A percentile compares a stretch with the other conserved stretches of the same genome.
Conservation (phyloP, 2,113 vertebrate species). For the Agelaius tricolor region DNA sequence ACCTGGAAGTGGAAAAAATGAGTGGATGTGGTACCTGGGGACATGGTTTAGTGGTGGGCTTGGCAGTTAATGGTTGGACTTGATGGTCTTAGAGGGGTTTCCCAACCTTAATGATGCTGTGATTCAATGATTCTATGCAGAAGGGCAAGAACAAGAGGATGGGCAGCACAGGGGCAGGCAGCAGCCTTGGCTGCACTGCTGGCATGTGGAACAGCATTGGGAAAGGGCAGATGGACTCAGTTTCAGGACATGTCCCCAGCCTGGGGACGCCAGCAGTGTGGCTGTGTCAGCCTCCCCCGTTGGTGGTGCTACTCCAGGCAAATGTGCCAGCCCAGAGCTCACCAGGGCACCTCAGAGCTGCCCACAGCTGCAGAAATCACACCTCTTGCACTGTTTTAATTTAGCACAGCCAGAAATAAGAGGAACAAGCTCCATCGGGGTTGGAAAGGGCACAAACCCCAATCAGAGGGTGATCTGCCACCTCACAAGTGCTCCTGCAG, state of each 20-base stretch:
- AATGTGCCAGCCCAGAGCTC: rapidly evolving
- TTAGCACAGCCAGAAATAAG: not conserved
- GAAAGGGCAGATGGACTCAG: not conserved
- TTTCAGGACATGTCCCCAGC: not conserved
- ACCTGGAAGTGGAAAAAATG: not conserved
- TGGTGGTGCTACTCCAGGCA: rapidly evolving
- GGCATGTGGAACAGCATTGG: not conserved
- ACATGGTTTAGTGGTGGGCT: not conserved
- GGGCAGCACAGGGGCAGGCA: not conserved
- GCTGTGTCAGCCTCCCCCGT: not conserved
- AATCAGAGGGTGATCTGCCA: not conserved
- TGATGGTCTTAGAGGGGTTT: not conserved
- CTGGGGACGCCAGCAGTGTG: not conserved
- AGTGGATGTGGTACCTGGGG: not conserved
- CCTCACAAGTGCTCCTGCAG: not conserved
- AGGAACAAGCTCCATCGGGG: rapidly evolving
- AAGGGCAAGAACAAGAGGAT: not conserved
- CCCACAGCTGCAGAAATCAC: not conserved
- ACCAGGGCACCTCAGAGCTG: rapidly evolving
- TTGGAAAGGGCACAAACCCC: not conserved
- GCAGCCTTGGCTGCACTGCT: not conserved
- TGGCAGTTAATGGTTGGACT: not conserved
- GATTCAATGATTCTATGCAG: not conserved
- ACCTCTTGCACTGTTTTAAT: not conserved
- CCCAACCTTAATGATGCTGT: not conserved